phyloP scores from a whole-genome alignment of 2,888 invertebrate genomes.

The Unio pictorum region DNA sequence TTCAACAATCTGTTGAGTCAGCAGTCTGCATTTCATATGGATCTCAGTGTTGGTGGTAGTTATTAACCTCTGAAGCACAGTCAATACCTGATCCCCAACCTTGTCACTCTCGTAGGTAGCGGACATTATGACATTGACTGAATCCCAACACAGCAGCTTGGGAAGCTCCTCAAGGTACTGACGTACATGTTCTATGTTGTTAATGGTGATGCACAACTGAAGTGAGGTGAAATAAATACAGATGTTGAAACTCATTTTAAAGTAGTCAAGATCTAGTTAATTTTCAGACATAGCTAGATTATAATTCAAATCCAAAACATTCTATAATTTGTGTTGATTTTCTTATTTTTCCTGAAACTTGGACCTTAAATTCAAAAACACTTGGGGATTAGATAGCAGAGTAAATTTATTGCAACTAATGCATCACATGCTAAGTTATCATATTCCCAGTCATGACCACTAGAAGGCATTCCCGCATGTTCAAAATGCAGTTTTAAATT shows the following conservation, averaged over 20 bases:
- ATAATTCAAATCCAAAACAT: too few relatives aligned
- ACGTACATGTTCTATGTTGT: conserved; percentile 68
- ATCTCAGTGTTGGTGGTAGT: conserved; percentile 55
- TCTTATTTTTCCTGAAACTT: too few relatives aligned
- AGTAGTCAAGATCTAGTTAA: too few relatives aligned
- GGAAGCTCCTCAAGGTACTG: conserved; percentile 61
- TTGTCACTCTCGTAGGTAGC: conserved; percentile 52
- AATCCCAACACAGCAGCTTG: conserved; percentile 53
- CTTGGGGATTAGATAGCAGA: too few relatives aligned
- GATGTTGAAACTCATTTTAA: background rate
- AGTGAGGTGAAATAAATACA: conserved; percentile 14
- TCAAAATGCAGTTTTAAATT: too few relatives aligned
- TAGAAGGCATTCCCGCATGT: too few relatives aligned
- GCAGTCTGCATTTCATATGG: conserved; percentile 39
- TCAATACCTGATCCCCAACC: conserved; percentile 47
- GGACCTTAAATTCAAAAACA: too few relatives aligned
- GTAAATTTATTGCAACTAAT: too few relatives aligned
- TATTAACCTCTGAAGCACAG: conserved; percentile 52
- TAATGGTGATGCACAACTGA: conserved; percentile 68
- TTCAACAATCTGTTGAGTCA: conserved; percentile 54
- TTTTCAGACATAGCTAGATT: too few relatives aligned
- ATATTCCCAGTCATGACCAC: too few relatives aligned
- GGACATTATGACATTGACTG: conserved; percentile 44
- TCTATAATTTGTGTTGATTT: too few relatives aligned
- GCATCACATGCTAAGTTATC: too few relatives aligned